Base-by-base conservation (phyloP, 2,113 vertebrate genomes). In the Leucopsar rothschildi region DNA sequence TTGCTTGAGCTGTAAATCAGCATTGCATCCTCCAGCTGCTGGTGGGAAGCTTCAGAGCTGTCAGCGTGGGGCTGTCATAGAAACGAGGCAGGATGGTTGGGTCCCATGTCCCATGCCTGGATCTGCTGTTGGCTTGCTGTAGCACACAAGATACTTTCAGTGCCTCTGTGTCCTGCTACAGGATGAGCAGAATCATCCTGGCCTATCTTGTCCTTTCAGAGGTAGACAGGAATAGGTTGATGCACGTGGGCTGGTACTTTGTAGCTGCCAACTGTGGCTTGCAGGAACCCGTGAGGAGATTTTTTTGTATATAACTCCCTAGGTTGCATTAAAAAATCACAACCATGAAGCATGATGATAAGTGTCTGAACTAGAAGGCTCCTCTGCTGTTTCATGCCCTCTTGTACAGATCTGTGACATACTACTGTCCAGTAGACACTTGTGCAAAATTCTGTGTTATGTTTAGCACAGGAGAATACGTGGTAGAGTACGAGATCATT, bases 261-360 rank as follows among this genome's bases (percentile, higher is more conserved):
- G 50, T 81, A 65, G 37, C 65, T 9, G 7, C 37, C 31, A 60
- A 20, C 40, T 50, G 47, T 61, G 47, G 31, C 53, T 94, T 81
- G 61, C 79, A 93, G 79, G 31, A 90, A 52, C 22, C 39, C 44
- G 31, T 45, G 72, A 59, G 71, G 44, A 92, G 44, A 75, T 49
- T 47, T 78, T 69, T 82, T 78, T 69, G 29, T 80, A 35, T 60
- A 18, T 64, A 60, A 78, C 52, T 95, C 82, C 79, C 49, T 75
- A 53, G 75, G 44, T 15, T 88, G 50, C 86, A 27, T 69, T 82
- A 89, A 96, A 95, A 96, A 78, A 64, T 71, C 70, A 37, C 29
- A 92, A 25, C 72, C 69, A 73, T 23, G 42, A 27, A 85, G 59
- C 56, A 59, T 1, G 2, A 17, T 72, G 84, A 20, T 53, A 77